A percentile compares a stretch with the other conserved stretches of the same genome.
Evolutionary conservation across 2,888 invertebrate species (phyloP).

Genomic region (Strigamia transsilvanica): DNA sequence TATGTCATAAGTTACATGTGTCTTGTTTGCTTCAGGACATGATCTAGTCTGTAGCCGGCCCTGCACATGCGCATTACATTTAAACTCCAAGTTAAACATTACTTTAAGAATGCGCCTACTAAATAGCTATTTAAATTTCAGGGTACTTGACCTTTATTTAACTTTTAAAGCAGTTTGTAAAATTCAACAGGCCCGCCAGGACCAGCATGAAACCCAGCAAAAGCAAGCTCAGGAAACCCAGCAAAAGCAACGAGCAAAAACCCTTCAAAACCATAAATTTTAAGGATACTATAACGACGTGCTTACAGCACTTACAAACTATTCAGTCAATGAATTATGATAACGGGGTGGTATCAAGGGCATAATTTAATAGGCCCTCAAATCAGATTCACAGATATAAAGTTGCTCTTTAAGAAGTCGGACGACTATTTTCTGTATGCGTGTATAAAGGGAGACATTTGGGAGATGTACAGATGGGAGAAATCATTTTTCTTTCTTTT

Average conservation of each 20-base stretch:
- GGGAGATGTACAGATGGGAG: constrained; percentile 38
- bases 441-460: constrained; percentile 11
- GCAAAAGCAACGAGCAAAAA: neutral
- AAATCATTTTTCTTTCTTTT: constrained; percentile 35
- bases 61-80: too few relatives aligned
- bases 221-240: neutral
- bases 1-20: too few relatives aligned
- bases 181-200: neutral
- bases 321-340: constrained; percentile 15
- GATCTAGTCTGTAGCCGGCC: too few relatives aligned
- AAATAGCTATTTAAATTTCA: too few relatives aligned
- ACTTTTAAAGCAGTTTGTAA: neutral
- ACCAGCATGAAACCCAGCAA: neutral
- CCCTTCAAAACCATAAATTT: neutral
- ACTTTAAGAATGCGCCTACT: too few relatives aligned
- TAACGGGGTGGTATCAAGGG: constrained; percentile 12
- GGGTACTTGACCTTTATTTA: too few relatives aligned
- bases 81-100: too few relatives aligned
- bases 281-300: neutral
- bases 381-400: neutral
- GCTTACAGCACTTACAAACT: constrained; percentile 1
- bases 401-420: constrained; percentile 6
- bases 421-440: constrained; percentile 10
- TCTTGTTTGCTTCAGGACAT: too few relatives aligned
- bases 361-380: constrained; percentile 17